Evolutionary conservation across 2,888 invertebrate species (phyloP), one percentile per base, ranked within the genome.

Genomic region (Eupithecia dodoneata): DNA sequence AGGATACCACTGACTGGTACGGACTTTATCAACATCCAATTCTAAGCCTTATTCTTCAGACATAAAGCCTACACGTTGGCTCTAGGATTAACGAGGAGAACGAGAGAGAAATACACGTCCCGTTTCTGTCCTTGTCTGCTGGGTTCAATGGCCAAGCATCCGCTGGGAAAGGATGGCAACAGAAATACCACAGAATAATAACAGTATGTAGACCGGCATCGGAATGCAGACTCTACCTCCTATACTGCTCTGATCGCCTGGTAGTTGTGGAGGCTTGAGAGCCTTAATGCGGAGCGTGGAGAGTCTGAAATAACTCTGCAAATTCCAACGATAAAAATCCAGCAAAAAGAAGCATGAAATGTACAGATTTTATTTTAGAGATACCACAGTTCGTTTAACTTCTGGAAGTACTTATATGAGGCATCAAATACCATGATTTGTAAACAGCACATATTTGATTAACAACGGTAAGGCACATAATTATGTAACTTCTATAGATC

Each of bases 211-310:
- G 47, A 13, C 41, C 42, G 69, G 59, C 71, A 74, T 75, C 63
- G 93, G 93, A 92, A 94, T 94, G 91, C 85, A 83, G 84, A 47
- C 79, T 59, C 18, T 81, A 87, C 82, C 87, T 90, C 81, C 87
- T 89, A n/a, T 71, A 49, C 15, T 65, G 44, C 75, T 86, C 84
- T 94, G 89, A 65, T 76, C 77, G 81, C 94, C 94, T 94, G 85
- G 94, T 94, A 91, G 82, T 86, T 89, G 89, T 90, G 90, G 92
- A 93, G 91, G 90, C 86, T 91, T 90, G 88, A 73, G 88, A 89
- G 88, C 88, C 87, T 87, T 88, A 87, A 87, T 87, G 88, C 86
- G 86, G 84, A 84, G 83, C 80, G 76, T 78, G 73, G 78, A 80
- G 80, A 80, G 74, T 47, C 72, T 71, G 55, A 55, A 71, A 75